phyloP scores from a whole-genome alignment of 2,797 vertebrate species.

The Lacerta bilineata region DNA sequence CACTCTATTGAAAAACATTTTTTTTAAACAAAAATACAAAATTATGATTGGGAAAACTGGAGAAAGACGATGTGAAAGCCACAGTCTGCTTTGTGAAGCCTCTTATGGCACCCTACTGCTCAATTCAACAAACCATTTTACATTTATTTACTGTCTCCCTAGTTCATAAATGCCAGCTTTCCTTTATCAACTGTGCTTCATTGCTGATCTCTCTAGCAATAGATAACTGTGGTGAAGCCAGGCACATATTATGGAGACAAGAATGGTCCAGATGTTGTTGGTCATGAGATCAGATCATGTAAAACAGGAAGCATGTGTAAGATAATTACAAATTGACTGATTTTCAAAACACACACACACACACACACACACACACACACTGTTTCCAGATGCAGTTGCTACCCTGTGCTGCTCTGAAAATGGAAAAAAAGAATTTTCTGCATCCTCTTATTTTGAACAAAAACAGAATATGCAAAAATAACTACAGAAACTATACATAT shows the following conservation, averaged over 20 bases:
- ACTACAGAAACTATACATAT: not conserved
- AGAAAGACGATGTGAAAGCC: constrained; percentile 66
- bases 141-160: constrained; percentile 72
- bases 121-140: constrained; percentile 77
- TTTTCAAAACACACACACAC: constrained; percentile 42
- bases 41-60: constrained; percentile 42
- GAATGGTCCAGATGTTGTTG: constrained; percentile 50
- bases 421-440: constrained; percentile 27
- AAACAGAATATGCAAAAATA: not conserved
- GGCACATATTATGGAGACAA: constrained; percentile 58
- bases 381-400: constrained; percentile 35
- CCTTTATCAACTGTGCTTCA: constrained; percentile 74
- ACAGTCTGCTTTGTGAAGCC: constrained; percentile 68
- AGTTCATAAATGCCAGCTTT: constrained; percentile 71
- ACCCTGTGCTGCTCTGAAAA: constrained; percentile 7
- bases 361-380: not conserved
- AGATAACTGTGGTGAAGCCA: constrained; percentile 65
- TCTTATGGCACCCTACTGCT: constrained; percentile 72
- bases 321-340: constrained; percentile 62
- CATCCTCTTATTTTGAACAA: not conserved
- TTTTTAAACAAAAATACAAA: too few relatives aligned
- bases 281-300: constrained; percentile 49
- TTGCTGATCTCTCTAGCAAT: constrained; percentile 66
- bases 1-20: too few relatives aligned
- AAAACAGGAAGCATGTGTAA: constrained; percentile 47